Evolutionary conservation across 1,140 invertebrate species (phyloP).

Genomic region (Sesamia nonagrioides): DNA sequence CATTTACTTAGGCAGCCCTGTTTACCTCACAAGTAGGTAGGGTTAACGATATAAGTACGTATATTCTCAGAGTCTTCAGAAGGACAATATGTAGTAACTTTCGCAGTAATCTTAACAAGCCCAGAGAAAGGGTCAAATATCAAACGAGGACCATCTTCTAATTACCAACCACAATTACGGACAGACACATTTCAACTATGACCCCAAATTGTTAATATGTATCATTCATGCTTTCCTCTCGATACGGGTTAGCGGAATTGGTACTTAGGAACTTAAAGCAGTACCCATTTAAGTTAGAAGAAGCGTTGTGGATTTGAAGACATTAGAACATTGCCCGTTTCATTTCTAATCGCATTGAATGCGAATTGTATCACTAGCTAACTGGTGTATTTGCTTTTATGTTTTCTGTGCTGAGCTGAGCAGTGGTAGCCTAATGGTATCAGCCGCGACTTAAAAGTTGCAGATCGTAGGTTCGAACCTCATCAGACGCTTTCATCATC

Average conservation of each 20-base stretch:
- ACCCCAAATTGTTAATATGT: constrained; percentile 35
- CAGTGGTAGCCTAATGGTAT: too few relatives aligned
- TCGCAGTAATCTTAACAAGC: constrained; percentile 40
- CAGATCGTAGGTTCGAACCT: too few relatives aligned
- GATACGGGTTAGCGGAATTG: background rate
- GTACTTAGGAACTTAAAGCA: background rate
- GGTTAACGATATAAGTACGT: constrained; percentile 28
- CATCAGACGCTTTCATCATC: too few relatives aligned
- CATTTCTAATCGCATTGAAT: background rate
- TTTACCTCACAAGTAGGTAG: constrained; percentile 28
- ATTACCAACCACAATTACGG: constrained; percentile 32
- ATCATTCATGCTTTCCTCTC: constrained; percentile 11
- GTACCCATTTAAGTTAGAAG: background rate
- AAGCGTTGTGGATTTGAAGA: background rate
- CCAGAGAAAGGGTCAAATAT: constrained; percentile 36
- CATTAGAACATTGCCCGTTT: background rate
- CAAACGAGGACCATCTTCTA: constrained; percentile 36
- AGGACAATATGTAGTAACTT: constrained; percentile 27
- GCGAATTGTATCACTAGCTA: too few relatives aligned
- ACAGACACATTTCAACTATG: constrained; percentile 24
- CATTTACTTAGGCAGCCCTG: constrained; percentile 22
- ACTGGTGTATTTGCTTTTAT: background rate
- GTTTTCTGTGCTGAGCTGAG: too few relatives aligned
- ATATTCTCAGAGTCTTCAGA: constrained; percentile 1
- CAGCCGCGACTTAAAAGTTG: too few relatives aligned